Evolutionary conservation across 2,797 vertebrate species (phyloP).

Genomic region (Graptemys geographica): DNA sequence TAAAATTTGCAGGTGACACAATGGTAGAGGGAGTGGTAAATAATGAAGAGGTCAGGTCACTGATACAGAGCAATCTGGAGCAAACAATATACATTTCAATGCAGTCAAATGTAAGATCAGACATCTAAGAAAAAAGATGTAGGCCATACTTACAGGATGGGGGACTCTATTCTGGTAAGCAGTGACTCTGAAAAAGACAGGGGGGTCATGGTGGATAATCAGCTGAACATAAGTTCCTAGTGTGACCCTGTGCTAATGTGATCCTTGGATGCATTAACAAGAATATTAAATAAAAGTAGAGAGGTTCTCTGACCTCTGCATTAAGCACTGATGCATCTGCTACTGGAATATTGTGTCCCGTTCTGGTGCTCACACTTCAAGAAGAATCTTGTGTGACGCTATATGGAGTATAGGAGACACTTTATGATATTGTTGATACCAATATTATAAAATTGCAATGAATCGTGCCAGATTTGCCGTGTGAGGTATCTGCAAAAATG

Average conservation of each 20-base stretch:
- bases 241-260: neutral
- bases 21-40: constrained; percentile 43
- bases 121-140: constrained; percentile 37
- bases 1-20: constrained; percentile 42
- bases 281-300: too few relatives aligned
- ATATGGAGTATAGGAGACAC: too few relatives aligned
- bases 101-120: constrained; percentile 16
- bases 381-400: neutral
- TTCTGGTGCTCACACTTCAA: neutral
- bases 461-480: too few relatives aligned
- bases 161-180: neutral
- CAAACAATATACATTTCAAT: constrained; percentile 35
- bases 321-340: neutral
- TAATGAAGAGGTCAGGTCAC: constrained; percentile 28
- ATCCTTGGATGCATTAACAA: neutral
- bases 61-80: constrained; percentile 11
- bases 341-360: neutral
- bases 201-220: neutral
- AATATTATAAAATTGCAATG: too few relatives aligned
- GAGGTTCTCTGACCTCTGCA: too few relatives aligned
- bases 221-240: neutral
- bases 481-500: too few relatives aligned
- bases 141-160: neutral
- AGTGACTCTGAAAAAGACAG: neutral
- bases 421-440: too few relatives aligned